Percentiles rank a stretch among this genome's conserved stretches.
phyloP scores from a whole-genome alignment of 2,113 vertebrate genomes.

The Gorsachius goisagi region DNA sequence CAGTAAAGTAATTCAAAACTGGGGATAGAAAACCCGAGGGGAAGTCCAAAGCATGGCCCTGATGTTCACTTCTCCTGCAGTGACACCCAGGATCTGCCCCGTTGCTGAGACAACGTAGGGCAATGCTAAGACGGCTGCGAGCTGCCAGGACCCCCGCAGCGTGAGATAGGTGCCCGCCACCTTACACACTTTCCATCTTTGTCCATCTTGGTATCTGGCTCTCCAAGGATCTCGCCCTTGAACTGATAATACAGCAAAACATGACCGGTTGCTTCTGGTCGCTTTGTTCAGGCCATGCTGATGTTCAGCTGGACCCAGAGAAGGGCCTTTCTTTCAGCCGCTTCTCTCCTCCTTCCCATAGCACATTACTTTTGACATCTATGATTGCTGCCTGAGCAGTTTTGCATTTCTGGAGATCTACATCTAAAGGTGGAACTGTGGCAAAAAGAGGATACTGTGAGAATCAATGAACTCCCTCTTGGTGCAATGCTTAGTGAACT shows the following conservation, averaged over 20 bases:
- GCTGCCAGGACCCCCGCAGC: background rate
- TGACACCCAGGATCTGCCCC: background rate
- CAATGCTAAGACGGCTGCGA: background rate
- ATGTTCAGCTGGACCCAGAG: background rate
- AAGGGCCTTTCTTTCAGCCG: background rate
- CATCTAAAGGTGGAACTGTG: background rate
- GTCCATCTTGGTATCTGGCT: background rate
- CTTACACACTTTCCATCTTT: background rate
- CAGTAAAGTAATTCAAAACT: background rate
- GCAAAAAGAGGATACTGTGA: background rate
- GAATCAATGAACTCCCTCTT: background rate
- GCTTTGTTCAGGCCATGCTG: background rate
- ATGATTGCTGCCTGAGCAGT: background rate
- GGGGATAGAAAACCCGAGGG: background rate
- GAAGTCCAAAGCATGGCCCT: background rate
- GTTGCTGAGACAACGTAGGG: accelerated
- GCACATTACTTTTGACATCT: background rate
- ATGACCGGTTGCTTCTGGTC: accelerated
- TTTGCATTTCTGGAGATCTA: background rate
- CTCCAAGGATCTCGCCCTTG: background rate
- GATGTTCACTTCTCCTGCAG: accelerated
- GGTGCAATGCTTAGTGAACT: background rate
- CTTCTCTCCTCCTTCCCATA: background rate
- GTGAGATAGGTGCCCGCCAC: background rate
- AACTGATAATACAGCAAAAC: background rate